Evolutionary conservation across 2,888 invertebrate species (phyloP).

Genomic region (Cheilosia variabilis): DNA sequence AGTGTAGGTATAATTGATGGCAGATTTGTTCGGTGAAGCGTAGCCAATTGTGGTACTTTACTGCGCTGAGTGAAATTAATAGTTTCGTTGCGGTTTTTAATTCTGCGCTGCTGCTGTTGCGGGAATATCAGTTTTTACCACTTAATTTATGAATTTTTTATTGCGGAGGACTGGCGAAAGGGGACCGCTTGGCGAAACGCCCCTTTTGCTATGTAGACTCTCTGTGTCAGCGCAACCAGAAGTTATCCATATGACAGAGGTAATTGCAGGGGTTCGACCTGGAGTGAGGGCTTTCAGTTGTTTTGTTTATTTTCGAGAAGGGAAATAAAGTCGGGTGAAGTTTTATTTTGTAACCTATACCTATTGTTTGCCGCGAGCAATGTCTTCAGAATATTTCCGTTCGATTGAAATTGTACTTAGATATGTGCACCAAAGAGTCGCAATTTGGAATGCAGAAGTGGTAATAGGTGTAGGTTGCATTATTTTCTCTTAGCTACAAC

Average conservation of each 20-base stretch:
- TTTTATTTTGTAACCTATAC: no score
- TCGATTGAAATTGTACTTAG: no score
- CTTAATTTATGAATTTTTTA: constrained; percentile 74
- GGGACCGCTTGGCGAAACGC: constrained; percentile 61
- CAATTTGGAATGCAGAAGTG: no score
- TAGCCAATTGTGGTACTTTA: constrained; percentile 63
- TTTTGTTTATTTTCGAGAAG: not conserved
- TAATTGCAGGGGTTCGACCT: constrained; percentile 48
- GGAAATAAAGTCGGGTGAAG: not conserved
- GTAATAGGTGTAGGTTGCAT: no score
- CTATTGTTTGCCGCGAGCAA: no score
- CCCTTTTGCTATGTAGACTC: constrained; percentile 31
- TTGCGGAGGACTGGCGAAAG: constrained; percentile 64
- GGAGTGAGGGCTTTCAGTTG: constrained; percentile 35
- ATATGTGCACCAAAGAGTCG: no score
- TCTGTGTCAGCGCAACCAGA: constrained; percentile 34
- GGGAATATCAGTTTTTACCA: constrained; percentile 66
- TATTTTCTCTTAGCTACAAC: no score
- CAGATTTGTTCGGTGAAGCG: constrained; percentile 68
- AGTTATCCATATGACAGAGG: constrained; percentile 19
- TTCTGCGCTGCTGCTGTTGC: constrained; percentile 47
- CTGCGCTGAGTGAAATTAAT: constrained; percentile 60
- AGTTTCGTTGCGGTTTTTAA: constrained; percentile 70
- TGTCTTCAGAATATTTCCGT: no score
- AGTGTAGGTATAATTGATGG: constrained; percentile 70